Evolutionary conservation across 30 jellyfish, hydroid and myxozoan species (phyloP).

Genomic region (Turritopsis rubra): DNA sequence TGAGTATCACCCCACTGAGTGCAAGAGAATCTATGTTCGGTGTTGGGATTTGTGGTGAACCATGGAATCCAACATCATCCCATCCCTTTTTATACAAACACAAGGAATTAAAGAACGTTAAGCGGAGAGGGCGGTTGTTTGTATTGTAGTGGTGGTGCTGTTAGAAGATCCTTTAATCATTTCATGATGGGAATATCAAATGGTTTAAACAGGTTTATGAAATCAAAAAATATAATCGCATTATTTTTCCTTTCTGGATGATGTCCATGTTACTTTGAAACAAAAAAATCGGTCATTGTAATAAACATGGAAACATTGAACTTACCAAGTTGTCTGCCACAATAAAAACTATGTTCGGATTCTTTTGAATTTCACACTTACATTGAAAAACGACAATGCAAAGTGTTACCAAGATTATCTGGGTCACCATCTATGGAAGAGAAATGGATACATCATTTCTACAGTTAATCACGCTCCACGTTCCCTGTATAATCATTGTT

Average conservation of each 20-base stretch:
- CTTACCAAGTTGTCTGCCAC: conserved; percentile 85
- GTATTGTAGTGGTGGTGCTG: too few relatives aligned
- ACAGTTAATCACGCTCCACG: background rate
- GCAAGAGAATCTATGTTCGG: conserved; percentile 95
- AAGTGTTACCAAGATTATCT: background rate
- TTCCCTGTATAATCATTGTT: background rate
- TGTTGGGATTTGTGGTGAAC: conserved; percentile 94
- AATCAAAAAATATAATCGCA: background rate
- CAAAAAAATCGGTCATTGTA: background rate
- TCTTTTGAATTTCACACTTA: conserved; percentile 19
- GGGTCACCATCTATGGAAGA: background rate
- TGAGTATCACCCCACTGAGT: conserved; percentile 79
- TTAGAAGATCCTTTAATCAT: too few relatives aligned
- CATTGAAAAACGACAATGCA: background rate
- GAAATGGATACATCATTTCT: background rate
- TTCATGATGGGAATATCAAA: too few relatives aligned
- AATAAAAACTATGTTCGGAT: conserved; percentile 60
- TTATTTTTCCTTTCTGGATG: background rate
- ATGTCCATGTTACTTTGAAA: background rate
- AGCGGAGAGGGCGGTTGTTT: too few relatives aligned
- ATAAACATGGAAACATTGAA: background rate
- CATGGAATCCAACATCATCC: conserved; percentile 98
- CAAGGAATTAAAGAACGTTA: too few relatives aligned
- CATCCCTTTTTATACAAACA: conserved; percentile 78
- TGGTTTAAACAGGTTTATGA: too few relatives aligned